Evolutionary conservation across 1,140 invertebrate genomes (phyloP).

Genomic region (Macrosteles quadrilineatus): DNA sequence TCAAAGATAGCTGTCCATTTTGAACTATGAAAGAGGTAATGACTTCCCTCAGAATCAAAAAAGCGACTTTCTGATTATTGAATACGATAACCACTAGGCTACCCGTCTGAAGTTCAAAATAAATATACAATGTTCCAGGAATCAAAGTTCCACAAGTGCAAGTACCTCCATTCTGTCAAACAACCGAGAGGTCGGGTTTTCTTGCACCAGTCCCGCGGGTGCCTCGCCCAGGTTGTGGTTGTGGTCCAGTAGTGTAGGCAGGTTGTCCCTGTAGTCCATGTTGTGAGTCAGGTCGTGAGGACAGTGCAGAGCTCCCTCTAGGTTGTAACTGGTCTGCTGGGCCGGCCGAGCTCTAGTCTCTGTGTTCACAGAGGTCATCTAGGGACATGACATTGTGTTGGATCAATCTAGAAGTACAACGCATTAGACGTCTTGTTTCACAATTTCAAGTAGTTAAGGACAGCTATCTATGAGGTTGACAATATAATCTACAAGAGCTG

Average conservation of each 20-base stretch:
- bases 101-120: no score
- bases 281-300: conserved; percentile 68
- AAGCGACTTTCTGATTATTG: not conserved
- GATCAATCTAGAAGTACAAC: conserved; percentile 3
- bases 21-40: no score
- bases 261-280: conserved; percentile 60
- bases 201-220: not conserved
- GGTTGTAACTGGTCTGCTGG: conserved; percentile 43
- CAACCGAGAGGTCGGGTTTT: not conserved
- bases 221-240: not conserved
- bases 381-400: conserved; percentile 52
- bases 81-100: not conserved
- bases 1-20: no score
- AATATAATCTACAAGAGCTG: no score
- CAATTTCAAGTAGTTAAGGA: not conserved
- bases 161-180: conserved; percentile 6
- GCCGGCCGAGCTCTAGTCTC: conserved; percentile 49
- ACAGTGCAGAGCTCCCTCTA: conserved; percentile 58
- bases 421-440: not conserved
- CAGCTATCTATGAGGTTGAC: not conserved
- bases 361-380: conserved; percentile 50
- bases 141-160: no score
- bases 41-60: no score
- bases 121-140: no score
- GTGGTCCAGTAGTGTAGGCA: conserved; percentile 59